phyloP scores from a whole-genome alignment of 1,140 invertebrate species.

The Calliphora vicina region DNA sequence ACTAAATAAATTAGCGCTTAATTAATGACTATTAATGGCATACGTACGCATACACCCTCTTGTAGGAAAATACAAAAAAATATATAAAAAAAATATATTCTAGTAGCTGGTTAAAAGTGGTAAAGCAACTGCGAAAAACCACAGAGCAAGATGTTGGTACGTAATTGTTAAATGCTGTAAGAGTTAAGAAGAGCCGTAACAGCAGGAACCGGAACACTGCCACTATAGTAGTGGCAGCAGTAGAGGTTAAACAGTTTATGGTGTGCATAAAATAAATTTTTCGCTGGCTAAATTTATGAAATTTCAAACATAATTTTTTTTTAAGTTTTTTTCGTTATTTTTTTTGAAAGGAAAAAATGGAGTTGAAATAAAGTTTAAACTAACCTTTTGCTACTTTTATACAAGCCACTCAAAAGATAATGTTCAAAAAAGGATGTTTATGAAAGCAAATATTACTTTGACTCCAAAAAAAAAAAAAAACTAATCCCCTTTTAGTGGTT shows the following conservation, averaged over 20 bases:
- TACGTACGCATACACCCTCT: conserved; percentile 18
- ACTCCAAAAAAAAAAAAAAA: background rate
- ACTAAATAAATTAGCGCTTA: conserved; percentile 42
- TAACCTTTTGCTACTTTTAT: background rate
- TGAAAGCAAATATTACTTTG: background rate
- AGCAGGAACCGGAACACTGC: background rate
- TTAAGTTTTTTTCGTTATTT: no score
- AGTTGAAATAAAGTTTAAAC: background rate
- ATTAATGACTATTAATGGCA: conserved; percentile 41
- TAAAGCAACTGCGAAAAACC: background rate
- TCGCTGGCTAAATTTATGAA: background rate
- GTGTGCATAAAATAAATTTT: background rate
- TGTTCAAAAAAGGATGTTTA: background rate
- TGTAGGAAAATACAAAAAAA: background rate
- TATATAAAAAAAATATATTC: background rate
- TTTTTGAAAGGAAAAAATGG: background rate
- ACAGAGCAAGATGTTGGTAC: conserved; percentile 6
- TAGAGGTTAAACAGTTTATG: background rate
- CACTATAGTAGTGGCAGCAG: background rate
- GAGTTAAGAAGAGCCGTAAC: background rate
- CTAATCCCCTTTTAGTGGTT: background rate
- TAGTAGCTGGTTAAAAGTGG: background rate
- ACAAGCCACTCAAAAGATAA: background rate
- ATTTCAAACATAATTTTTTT: background rate
- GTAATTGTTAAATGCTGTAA: background rate